Conservation (phyloP, 1,140 invertebrate species). For the Nebria ingens region DNA sequence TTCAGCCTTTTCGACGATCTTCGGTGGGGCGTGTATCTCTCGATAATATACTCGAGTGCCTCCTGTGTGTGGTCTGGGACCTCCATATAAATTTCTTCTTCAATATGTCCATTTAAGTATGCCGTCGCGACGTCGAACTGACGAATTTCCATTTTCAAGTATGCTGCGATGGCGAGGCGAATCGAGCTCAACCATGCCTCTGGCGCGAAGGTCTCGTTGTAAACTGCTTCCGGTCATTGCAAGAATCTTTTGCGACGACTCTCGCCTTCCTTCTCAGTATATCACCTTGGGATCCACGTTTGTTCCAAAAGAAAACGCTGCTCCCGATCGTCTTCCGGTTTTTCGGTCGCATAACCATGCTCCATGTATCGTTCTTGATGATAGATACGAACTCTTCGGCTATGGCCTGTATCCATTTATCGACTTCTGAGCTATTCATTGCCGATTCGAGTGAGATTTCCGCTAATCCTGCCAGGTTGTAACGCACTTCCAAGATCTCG, state of each 20-base stretch:
- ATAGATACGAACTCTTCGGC: constrained; percentile 21
- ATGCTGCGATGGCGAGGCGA: not conserved
- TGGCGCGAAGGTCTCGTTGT: not conserved
- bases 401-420: constrained; percentile 22
- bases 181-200: not conserved
- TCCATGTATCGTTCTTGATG: constrained; percentile 22
- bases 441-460: not conserved
- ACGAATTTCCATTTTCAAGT: constrained; percentile 2
- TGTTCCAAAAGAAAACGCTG: not conserved
- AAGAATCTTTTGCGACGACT: not conserved
- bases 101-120: constrained; percentile 1
- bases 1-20: not conserved
- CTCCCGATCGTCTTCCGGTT: not conserved
- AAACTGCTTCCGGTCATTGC: not conserved
- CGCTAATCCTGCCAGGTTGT: not conserved
- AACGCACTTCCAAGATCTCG: constrained; percentile 29
- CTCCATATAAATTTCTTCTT: not conserved
- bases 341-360: constrained; percentile 15
- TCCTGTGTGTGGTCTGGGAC: not conserved
- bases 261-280: not conserved
- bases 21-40: not conserved
- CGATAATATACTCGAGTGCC: not conserved
- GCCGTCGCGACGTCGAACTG: constrained; percentile 8
- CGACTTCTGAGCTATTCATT: not conserved
- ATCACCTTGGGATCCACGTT: not conserved